Evolutionary conservation across 2,888 invertebrate species (phyloP), one percentile per base, ranked within the genome.

Genomic region (Tridacna gigas): DNA sequence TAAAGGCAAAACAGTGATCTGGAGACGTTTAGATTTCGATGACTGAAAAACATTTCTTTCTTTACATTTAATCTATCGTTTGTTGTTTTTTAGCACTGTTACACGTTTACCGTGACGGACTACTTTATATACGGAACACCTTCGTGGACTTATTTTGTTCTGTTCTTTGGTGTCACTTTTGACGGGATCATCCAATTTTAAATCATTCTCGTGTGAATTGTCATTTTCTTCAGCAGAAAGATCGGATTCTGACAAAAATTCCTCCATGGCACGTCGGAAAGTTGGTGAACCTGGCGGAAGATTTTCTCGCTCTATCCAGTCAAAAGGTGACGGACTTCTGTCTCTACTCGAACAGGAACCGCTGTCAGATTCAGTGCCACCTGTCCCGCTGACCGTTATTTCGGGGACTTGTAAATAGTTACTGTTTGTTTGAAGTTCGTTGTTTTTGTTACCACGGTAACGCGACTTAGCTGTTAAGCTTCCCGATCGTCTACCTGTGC

Each of bases 261-360:
- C 71, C 20, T 47, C 71, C 71, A 71, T 71, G 22, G 71, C 71
- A 22, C 71, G 48, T 51, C 71, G 48, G 71, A 71, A 71, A 13
- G 51, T 71, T n/a, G 71, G 71, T 2, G 71, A 71, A 47, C 71
- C 71, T 25, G 71, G 71, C 15, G 71, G 71, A 25, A 71, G 51
- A 22, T 47, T 47, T 25, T 71, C 71, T 13, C 71, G 45, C 25
- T 71, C 71, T 51, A 48, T 51, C 22, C 20, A 63, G 22, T 47
- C 71, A 25, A 71, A 71, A 28, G 71, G 71, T 26, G 71, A 71
- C 25, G 71, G 71, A 22, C 45, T 51, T 26, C 71, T 28, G n/a
- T 26, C 28, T 26, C 71, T 22, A 25, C 71, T 71, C 0, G 71
- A 25, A 47, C 71, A 71, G 12, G 71, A 71, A 13, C 25, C 48